Percentiles rank a stretch among this genome's conserved stretches.
Conservation (phyloP, 2,113 vertebrate genomes). For the Cyprinus carpio region DNA sequence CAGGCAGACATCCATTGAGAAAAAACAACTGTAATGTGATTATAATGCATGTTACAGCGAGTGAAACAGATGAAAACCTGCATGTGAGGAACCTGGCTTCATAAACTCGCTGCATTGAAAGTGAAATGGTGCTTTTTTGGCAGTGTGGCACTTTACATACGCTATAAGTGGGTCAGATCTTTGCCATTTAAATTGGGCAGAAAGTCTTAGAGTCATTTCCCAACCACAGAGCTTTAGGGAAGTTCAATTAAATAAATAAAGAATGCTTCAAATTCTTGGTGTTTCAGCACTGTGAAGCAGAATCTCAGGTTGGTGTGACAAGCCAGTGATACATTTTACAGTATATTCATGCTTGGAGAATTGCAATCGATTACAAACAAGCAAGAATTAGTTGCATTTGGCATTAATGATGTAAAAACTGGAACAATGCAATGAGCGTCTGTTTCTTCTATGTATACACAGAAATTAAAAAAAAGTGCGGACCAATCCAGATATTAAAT, state of each 20-base stretch:
- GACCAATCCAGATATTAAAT: no score
- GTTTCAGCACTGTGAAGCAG: background rate
- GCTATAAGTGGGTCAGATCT: slow-evolving; percentile 45
- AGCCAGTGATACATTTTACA: background rate
- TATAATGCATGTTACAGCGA: background rate
- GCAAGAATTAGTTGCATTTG: background rate
- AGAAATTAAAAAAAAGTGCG: no score
- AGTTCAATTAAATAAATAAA: slow-evolving; percentile 41
- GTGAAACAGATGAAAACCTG: background rate
- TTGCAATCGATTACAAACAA: background rate
- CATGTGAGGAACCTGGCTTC: background rate
- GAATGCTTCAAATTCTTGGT: background rate
- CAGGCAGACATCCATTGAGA: background rate
- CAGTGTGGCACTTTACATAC: slow-evolving; percentile 28
- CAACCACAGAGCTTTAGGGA: slow-evolving; percentile 28
- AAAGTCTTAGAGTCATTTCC: slow-evolving; percentile 38
- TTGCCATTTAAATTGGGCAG: slow-evolving; percentile 45
- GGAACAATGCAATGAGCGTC: background rate
- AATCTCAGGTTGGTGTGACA: background rate
- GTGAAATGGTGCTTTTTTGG: slow-evolving; percentile 3
- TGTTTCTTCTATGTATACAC: no score
- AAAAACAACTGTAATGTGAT: background rate
- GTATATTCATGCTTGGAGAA: background rate
- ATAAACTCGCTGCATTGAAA: background rate
- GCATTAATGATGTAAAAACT: background rate